These are phyloP conservation scores for Ovibos moschatus DNA, from an alignment of 2,113 vertebrate species.

Conservation along the genomic window DNA sequence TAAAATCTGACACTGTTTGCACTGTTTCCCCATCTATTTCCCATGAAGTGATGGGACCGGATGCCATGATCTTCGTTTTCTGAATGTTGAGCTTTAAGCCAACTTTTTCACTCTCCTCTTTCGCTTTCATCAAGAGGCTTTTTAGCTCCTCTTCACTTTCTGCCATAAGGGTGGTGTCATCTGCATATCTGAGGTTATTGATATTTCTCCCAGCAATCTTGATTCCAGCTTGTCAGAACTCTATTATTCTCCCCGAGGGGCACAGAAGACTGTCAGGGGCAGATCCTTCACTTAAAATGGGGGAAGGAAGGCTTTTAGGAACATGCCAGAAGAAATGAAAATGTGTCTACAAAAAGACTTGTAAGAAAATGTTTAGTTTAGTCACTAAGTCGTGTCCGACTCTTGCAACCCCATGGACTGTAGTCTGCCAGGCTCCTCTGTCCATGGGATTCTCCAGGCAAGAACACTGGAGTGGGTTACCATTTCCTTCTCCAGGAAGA, in stretches of 20 bases:
- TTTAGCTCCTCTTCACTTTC: no score
- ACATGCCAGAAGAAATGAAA: background rate
- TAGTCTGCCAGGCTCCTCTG: background rate
- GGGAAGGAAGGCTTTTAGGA: background rate
- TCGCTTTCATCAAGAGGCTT: no score
- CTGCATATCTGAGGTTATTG: no score
- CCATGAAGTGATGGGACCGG: no score
- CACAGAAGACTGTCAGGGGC: background rate
- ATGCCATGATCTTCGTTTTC: no score
- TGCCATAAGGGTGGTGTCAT: no score
- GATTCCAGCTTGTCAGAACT: background rate
- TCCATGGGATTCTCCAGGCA: background rate
- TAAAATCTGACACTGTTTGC: no score
- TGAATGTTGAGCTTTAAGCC: no score
- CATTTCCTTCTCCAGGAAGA: background rate
- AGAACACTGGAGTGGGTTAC: background rate
- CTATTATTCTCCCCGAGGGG: background rate
- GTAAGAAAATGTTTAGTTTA: background rate
- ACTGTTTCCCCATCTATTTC: no score
- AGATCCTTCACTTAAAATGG: background rate
- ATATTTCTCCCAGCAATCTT: no score
- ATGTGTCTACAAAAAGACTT: background rate
- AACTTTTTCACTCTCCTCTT: no score
- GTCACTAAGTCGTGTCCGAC: accelerated
- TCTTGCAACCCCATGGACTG: background rate